Percentiles rank a stretch among this genome's conserved stretches.
Evolutionary conservation across 2,888 invertebrate genomes (phyloP).

Genomic region (Diachrysia chrysitis): DNA sequence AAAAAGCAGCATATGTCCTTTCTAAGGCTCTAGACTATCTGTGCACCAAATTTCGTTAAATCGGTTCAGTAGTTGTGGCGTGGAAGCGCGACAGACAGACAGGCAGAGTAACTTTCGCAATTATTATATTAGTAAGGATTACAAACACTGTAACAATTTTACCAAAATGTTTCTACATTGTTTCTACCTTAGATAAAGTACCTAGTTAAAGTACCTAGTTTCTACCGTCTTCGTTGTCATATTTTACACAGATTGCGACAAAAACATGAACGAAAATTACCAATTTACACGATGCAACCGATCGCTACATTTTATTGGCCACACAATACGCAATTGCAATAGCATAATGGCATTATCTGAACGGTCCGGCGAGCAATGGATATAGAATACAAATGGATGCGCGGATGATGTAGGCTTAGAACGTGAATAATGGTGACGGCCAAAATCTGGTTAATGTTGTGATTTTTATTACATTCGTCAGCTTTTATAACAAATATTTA

Average conservation of each 20-base stretch:
- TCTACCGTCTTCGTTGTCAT: neutral
- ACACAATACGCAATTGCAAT: conserved; percentile 45
- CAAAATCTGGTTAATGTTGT: conserved; percentile 42
- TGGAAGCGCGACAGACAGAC: too few relatives aligned
- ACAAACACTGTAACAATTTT: neutral
- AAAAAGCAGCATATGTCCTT: too few relatives aligned
- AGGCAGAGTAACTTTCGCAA: too few relatives aligned
- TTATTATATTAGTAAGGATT: too few relatives aligned
- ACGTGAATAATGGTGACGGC: conserved; percentile 44
- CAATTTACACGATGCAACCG: conserved; percentile 12
- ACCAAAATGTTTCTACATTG: neutral
- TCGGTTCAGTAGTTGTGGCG: too few relatives aligned
- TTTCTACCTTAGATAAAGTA: too few relatives aligned
- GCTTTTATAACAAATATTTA: conserved; percentile 35
- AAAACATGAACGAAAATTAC: conserved; percentile 8
- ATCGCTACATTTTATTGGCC: conserved; percentile 38
- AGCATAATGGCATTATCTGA: conserved; percentile 46
- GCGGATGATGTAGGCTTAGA: conserved; percentile 47
- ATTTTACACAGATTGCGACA: neutral
- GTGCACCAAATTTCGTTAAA: too few relatives aligned
- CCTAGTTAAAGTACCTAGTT: too few relatives aligned
- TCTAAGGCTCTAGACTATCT: too few relatives aligned
- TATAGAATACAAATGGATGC: conserved; percentile 54
- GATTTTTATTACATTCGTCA: conserved; percentile 45
- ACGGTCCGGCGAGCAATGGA: conserved; percentile 35